Evolutionary conservation across 2,888 invertebrate species (phyloP).

Genomic region (Micropterix aruncella): DNA sequence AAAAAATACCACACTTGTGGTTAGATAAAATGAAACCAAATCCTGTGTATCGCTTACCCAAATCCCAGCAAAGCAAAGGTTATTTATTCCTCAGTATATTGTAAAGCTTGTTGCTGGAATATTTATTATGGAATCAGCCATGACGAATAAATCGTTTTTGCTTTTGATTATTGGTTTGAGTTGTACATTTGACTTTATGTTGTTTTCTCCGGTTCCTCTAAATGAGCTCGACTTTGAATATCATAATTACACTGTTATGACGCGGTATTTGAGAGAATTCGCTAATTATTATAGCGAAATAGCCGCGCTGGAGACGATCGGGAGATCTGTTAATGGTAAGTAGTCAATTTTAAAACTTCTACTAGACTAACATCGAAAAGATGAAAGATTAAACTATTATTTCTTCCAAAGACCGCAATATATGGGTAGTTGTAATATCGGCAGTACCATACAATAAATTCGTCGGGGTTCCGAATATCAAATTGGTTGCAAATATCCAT

Average conservation of each 20-base stretch:
- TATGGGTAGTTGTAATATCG: too few relatives aligned
- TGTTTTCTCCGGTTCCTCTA: too few relatives aligned
- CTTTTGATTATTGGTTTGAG: too few relatives aligned
- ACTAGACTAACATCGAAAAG: neutral
- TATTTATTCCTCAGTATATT: too few relatives aligned
- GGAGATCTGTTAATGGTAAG: conserved; percentile 39
- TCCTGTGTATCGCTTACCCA: neutral
- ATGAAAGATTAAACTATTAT: too few relatives aligned
- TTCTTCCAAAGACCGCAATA: too few relatives aligned
- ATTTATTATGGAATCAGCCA: too few relatives aligned
- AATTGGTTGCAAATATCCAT: conserved; percentile 61
- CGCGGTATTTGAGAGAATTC: conserved; percentile 22
- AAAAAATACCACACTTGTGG: too few relatives aligned
- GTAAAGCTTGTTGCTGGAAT: too few relatives aligned
- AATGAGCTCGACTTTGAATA: conserved; percentile 19
- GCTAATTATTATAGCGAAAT: conserved; percentile 20
- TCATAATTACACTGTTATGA: conserved; percentile 28
- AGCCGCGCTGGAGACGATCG: conserved; percentile 33
- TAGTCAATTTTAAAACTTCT: conserved; percentile 1
- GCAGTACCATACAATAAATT: conserved; percentile 19
- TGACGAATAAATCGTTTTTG: too few relatives aligned
- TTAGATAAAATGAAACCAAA: neutral
- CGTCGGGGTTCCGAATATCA: conserved; percentile 47
- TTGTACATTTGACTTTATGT: too few relatives aligned
- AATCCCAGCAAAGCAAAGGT: too few relatives aligned